Evolutionary conservation across 2,888 invertebrate species (phyloP).

Genomic region (Synanthedon andrenaeformis): DNA sequence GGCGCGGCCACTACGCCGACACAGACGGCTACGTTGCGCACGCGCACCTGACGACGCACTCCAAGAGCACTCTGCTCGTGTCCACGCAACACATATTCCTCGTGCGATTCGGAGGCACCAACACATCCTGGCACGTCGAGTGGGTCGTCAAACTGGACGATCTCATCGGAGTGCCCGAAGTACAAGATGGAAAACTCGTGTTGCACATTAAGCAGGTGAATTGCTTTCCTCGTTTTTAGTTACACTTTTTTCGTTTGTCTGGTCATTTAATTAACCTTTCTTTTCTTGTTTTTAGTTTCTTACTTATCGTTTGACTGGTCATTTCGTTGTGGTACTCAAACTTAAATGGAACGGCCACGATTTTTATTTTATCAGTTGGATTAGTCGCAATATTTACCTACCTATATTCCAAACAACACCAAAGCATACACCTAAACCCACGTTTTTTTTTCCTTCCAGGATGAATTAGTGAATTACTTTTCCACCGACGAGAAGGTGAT

Average conservation of each 20-base stretch:
- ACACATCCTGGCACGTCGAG: slow-evolving; percentile 79
- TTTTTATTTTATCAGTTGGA: too few species aligned
- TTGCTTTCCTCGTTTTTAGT: background rate
- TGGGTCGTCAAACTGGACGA: slow-evolving; percentile 81
- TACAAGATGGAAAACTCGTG: slow-evolving; percentile 72
- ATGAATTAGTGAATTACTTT: slow-evolving; percentile 68
- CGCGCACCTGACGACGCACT: slow-evolving; percentile 34
- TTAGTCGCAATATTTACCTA: too few species aligned
- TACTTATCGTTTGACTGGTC: background rate
- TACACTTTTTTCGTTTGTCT: background rate
- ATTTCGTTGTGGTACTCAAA: too few species aligned
- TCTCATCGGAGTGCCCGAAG: slow-evolving; percentile 74
- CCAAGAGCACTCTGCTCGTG: slow-evolving; percentile 74
- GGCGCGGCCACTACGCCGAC: slow-evolving; percentile 73
- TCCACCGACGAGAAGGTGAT: slow-evolving; percentile 77
- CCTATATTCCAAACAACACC: too few species aligned
- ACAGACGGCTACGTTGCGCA: slow-evolving; percentile 77
- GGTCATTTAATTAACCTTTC: slow-evolving; percentile 1
- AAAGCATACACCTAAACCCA: too few species aligned
- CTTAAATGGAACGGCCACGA: too few species aligned
- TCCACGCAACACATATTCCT: slow-evolving; percentile 78
- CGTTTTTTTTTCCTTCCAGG: slow-evolving; percentile 31
- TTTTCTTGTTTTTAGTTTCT: slow-evolving; percentile 2
- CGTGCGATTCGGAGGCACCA: slow-evolving; percentile 74
- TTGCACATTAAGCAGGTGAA: slow-evolving; percentile 81